These are phyloP conservation scores for Stenotaenia linearis DNA, from an alignment of 2,888 invertebrate species.

Conservation along the genomic window DNA sequence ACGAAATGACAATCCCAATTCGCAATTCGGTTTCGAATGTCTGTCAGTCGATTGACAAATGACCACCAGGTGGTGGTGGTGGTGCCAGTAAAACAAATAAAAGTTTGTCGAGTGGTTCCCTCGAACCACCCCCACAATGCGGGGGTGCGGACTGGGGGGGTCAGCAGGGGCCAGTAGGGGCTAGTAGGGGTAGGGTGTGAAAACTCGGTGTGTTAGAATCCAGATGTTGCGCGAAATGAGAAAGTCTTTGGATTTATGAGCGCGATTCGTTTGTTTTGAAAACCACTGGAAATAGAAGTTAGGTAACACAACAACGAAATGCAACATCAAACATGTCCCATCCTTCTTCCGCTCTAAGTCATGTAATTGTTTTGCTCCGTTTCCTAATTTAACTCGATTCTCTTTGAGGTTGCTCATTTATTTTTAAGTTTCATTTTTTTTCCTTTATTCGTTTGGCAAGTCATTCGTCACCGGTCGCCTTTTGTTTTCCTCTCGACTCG, in stretches of 20 bases:
- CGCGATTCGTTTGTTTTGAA: background rate
- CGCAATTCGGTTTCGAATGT: background rate
- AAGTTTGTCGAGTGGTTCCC: background rate
- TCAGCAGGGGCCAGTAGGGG: background rate
- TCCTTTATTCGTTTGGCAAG: background rate
- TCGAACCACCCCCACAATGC: slow-evolving; percentile 10
- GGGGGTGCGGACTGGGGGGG: background rate
- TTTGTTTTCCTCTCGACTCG: too few relatives aligned
- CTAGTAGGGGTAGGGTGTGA: background rate
- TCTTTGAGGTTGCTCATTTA: slow-evolving; percentile 6
- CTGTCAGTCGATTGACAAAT: background rate
- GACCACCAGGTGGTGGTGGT: slow-evolving; percentile 19
- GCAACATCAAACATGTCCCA: background rate
- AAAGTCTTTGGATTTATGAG: background rate
- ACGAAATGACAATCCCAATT: background rate
- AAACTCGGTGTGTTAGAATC: background rate
- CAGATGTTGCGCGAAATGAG: slow-evolving; percentile 2
- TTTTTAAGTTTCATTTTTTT: background rate
- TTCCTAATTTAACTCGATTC: slow-evolving; percentile 8
- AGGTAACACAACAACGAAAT: background rate
- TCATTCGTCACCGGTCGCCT: background rate
- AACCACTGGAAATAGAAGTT: background rate
- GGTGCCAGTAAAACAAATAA: slow-evolving; percentile 6
- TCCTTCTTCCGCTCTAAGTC: background rate
- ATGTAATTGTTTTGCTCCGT: background rate